Evolutionary conservation across 2,113 vertebrate species (phyloP).

Genomic region (Engystomops pustulosus): DNA sequence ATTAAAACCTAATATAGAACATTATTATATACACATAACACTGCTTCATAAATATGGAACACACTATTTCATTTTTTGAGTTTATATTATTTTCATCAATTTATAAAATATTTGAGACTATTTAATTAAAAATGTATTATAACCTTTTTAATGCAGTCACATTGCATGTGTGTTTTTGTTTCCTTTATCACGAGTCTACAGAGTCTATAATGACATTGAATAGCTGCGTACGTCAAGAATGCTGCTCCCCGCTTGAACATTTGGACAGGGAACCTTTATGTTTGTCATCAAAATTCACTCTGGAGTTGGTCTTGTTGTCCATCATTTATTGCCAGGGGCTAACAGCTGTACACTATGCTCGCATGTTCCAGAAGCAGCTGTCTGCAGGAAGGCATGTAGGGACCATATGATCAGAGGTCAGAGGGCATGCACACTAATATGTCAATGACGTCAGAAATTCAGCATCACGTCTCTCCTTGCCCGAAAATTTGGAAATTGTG

Average conservation of each 20-base stretch:
- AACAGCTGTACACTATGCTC: constrained; percentile 1
- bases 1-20: too few relatives aligned
- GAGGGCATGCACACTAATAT: constrained; percentile 20
- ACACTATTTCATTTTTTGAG: too few relatives aligned
- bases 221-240: not conserved
- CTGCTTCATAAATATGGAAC: too few relatives aligned
- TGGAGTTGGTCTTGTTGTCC: not conserved
- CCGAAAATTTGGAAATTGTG: not conserved
- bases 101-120: not conserved
- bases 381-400: not conserved
- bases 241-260: not conserved
- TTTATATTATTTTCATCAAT: not conserved
- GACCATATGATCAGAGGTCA: constrained; percentile 18
- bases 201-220: not conserved
- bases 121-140: not conserved
- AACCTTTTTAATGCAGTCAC: not conserved
- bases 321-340: not conserved
- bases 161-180: not conserved
- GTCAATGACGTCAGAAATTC: not conserved
- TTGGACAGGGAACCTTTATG: not conserved
- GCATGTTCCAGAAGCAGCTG: constrained; percentile 6
- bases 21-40: too few relatives aligned
- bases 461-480: not conserved
- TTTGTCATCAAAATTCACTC: not conserved
- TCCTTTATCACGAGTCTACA: not conserved